Percentiles rank a stretch among this genome's conserved stretches.
Conservation (phyloP, 2,797 vertebrate genomes). For the Macrochelys suwanniensis region DNA sequence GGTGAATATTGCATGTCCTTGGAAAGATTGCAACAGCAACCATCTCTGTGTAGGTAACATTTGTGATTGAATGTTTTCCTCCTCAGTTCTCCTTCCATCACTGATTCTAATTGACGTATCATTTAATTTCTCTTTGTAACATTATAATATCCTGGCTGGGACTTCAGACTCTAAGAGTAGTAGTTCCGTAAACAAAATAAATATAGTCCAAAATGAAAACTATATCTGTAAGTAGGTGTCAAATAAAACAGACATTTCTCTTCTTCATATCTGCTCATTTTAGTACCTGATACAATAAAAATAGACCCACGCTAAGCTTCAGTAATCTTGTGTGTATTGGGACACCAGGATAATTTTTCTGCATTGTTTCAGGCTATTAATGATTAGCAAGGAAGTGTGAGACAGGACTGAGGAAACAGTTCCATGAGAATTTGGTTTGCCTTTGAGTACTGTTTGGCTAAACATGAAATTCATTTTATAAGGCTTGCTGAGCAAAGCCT, state of each 20-base stretch:
- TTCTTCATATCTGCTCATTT: not conserved
- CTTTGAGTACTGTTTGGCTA: not conserved
- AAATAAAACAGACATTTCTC: not conserved
- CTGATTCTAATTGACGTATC: not conserved
- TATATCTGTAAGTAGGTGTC: not conserved
- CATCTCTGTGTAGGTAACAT: not conserved
- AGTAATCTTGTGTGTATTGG: not conserved
- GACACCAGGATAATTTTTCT: not conserved
- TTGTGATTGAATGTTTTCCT: not conserved
- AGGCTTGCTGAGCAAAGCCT: not conserved
- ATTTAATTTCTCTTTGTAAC: not conserved
- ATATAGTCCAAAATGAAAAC: not conserved
- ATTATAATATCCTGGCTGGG: not conserved
- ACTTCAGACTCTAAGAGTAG: not conserved
- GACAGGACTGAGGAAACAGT: not conserved
- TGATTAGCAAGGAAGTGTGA: not conserved
- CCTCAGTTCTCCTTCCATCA: not conserved
- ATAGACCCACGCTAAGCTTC: not conserved
- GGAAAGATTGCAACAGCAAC: not conserved
- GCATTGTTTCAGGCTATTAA: not conserved
- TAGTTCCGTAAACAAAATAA: not conserved
- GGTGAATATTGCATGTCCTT: rapidly evolving
- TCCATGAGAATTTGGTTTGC: not conserved
- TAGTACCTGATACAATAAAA: not conserved
- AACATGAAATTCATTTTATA: slow-evolving; percentile 8